Conservation (phyloP, 2,113 vertebrate species). For the Ploceus nigricollis region DNA sequence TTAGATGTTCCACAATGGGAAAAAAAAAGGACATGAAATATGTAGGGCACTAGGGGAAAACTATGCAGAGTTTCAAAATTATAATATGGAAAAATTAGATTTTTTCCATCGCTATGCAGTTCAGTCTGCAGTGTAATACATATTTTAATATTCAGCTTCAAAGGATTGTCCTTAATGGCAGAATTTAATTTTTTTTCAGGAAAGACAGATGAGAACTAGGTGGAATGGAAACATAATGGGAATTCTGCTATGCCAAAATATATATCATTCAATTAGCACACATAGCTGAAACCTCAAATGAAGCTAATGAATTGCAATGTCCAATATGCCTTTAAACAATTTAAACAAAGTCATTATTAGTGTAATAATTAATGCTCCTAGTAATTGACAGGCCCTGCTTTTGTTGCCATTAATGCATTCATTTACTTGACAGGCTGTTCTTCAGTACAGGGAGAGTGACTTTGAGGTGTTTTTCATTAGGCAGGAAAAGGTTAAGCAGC, state of each 20-base stretch:
- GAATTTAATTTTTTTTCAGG: not conserved
- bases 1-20: not conserved
- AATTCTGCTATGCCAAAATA: not conserved
- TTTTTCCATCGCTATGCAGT: not conserved
- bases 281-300: slow-evolving; percentile 35
- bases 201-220: slow-evolving; percentile 15
- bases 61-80: not conserved
- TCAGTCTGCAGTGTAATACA: not conserved
- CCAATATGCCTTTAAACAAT: slow-evolving; percentile 59
- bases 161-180: not conserved
- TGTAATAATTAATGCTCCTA: slow-evolving; percentile 58
- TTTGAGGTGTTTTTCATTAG: not conserved
- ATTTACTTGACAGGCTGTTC: not conserved
- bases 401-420: slow-evolving; percentile 30
- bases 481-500: not conserved
- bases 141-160: slow-evolving; percentile 12
- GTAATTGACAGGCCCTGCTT: slow-evolving; percentile 51
- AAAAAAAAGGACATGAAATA: not conserved
- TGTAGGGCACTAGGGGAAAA: not conserved
- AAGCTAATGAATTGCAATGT: slow-evolving; percentile 62
- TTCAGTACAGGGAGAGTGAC: not conserved
- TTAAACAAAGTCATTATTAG: slow-evolving; percentile 54
- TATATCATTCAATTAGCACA: slow-evolving; percentile 26
- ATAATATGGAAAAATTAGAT: not conserved
- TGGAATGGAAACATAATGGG: not conserved